Conservation (phyloP, 2,888 invertebrate species). For the Disparrhopalites patrizii region DNA sequence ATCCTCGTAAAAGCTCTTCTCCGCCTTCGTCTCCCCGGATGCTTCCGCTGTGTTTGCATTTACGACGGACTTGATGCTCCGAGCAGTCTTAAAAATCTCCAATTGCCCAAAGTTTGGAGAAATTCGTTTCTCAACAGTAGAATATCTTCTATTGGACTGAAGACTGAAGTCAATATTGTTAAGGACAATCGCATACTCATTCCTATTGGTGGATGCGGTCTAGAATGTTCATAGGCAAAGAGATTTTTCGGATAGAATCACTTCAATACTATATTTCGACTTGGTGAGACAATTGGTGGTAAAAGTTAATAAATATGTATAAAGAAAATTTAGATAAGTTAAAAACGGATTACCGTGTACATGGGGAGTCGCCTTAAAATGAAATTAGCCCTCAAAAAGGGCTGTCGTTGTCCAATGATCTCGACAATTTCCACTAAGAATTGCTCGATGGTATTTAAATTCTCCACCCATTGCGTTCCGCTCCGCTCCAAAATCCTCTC, state of each 20-base stretch:
- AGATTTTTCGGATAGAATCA: too few relatives aligned
- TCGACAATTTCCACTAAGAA: constrained; percentile 36
- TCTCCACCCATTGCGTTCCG: constrained; percentile 42
- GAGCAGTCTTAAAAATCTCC: constrained; percentile 7
- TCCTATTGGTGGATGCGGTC: constrained; percentile 41
- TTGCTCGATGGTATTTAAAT: constrained; percentile 45
- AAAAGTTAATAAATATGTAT: too few relatives aligned
- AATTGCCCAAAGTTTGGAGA: constrained; percentile 16
- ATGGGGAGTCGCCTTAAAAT: constrained; percentile 42
- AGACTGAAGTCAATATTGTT: constrained; percentile 40
- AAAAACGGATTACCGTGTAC: constrained; percentile 35
- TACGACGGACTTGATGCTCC: too few relatives aligned
- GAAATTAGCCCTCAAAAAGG: constrained; percentile 36
- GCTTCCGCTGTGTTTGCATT: too few relatives aligned
- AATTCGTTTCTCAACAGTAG: constrained; percentile 3
- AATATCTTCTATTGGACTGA: constrained; percentile 20
- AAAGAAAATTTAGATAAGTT: background rate
- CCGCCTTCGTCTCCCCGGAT: background rate
- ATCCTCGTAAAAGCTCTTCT: constrained; percentile 19
- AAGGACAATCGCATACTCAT: constrained; percentile 44
- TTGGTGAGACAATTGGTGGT: too few relatives aligned
- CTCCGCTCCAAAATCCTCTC: constrained; percentile 40
- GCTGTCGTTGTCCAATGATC: constrained; percentile 28
- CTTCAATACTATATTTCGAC: too few relatives aligned
- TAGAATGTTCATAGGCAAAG: constrained; percentile 19